Percentiles rank a stretch among this genome's conserved stretches.
Evolutionary conservation across 2,888 invertebrate species (phyloP).

Genomic region (Caenorhabditis angaria): DNA sequence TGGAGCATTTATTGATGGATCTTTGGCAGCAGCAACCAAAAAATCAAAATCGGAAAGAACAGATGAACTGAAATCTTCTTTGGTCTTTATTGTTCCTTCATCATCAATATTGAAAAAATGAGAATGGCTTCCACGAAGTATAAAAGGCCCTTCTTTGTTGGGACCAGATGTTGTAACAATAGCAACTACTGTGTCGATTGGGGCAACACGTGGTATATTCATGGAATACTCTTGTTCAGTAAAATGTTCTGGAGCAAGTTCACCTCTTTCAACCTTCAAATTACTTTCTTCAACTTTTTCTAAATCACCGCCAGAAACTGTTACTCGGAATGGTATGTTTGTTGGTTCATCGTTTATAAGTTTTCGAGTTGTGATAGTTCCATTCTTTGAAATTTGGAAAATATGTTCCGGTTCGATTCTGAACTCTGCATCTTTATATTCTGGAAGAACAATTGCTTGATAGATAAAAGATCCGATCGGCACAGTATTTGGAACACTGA

Average conservation of each 20-base stretch:
- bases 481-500: conserved; percentile 12
- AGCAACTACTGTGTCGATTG: conserved; percentile 10
- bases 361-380: conserved; percentile 15
- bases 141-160: background rate
- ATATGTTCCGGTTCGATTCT: conserved; percentile 23
- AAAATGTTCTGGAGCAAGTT: conserved; percentile 15
- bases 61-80: background rate
- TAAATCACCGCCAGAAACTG: background rate
- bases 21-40: conserved; percentile 17
- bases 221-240: conserved; percentile 11
- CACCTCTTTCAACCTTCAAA: conserved; percentile 4
- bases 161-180: conserved; percentile 17
- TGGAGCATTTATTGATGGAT: conserved; percentile 17
- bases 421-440: conserved; percentile 1
- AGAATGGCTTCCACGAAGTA: conserved; percentile 20
- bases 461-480: conserved; percentile 29
- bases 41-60: conserved; percentile 17
- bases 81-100: conserved; percentile 20
- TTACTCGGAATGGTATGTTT: conserved; percentile 16
- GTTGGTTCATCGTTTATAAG: conserved; percentile 13
- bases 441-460: conserved; percentile 18
- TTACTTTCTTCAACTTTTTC: conserved; percentile 5
- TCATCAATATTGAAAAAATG: conserved; percentile 21
- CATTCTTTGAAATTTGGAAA: conserved; percentile 16
- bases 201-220: conserved; percentile 18